Evolutionary conservation across 2,888 invertebrate species (phyloP).

Genomic region (Synanthedon vespiformis): DNA sequence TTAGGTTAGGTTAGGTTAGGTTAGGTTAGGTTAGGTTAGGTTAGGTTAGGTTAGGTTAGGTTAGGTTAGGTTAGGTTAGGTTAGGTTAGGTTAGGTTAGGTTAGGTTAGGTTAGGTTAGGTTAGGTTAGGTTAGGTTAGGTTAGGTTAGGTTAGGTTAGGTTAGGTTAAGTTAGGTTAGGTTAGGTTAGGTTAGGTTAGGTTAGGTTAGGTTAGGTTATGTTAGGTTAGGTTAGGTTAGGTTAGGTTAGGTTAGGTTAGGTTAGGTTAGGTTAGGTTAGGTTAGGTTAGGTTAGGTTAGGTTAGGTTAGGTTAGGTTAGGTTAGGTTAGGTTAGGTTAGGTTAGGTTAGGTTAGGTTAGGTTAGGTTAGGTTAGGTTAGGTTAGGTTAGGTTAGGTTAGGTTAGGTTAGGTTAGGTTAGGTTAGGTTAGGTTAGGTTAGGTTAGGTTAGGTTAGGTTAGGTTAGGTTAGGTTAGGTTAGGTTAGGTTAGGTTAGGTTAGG

Average conservation of each 20-base stretch:
- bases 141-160: slow-evolving; percentile 8
- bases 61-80: too few species aligned
- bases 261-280: neutral
- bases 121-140: slow-evolving; percentile 8
- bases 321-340: neutral
- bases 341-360: neutral
- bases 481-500: neutral
- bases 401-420: neutral
- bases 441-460: slow-evolving; percentile 1
- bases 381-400: neutral
- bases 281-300: neutral
- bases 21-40: too few species aligned
- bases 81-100: too few species aligned
- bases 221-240: slow-evolving; percentile 9
- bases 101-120: too few species aligned
- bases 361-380: neutral
- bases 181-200: slow-evolving; percentile 3
- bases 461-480: neutral
- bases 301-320: neutral
- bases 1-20: too few species aligned
- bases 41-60: too few species aligned
- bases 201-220: slow-evolving; percentile 3
- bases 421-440: neutral
- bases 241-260: neutral
- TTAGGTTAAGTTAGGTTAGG: slow-evolving; percentile 7